phyloP scores from a whole-genome alignment of 2,797 vertebrate species.

The Melopsittacus undulatus region DNA sequence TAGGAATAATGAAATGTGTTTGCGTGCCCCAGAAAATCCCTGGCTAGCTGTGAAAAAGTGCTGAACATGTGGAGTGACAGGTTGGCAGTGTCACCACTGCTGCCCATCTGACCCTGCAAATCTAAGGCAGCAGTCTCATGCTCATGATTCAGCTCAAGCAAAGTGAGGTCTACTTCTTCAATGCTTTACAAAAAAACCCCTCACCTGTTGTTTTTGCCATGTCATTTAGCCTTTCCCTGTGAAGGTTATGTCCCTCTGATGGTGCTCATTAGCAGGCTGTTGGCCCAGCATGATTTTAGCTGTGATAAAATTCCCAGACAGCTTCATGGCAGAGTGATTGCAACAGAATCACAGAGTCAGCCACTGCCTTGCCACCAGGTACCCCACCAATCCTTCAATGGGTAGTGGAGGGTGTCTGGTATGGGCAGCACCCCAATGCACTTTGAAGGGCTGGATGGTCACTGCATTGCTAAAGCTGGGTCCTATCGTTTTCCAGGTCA shows the following conservation, averaged over 20 bases:
- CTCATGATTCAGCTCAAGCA: neutral
- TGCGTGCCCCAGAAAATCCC: neutral
- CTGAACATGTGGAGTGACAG: neutral
- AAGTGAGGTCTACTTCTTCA: neutral
- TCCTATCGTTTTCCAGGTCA: neutral
- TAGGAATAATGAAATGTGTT: neutral
- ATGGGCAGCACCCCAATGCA: neutral
- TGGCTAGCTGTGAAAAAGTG: neutral
- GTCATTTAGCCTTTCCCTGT: neutral
- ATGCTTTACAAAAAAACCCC: neutral
- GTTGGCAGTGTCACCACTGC: neutral
- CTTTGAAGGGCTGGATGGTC: neutral
- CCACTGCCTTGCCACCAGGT: neutral
- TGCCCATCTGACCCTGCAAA: neutral
- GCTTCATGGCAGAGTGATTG: neutral
- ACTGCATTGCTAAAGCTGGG: neutral
- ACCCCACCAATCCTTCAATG: fast-evolving
- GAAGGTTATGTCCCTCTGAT: neutral
- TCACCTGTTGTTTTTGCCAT: neutral
- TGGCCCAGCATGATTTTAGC: neutral
- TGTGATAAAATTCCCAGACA: neutral
- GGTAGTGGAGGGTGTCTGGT: neutral
- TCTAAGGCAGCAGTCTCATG: neutral
- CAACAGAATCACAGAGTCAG: neutral
- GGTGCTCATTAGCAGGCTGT: neutral